A percentile compares a stretch with the other conserved stretches of the same genome.
phyloP scores from a whole-genome alignment of 2,888 invertebrate genomes.

The Himalopsyche japonica region DNA sequence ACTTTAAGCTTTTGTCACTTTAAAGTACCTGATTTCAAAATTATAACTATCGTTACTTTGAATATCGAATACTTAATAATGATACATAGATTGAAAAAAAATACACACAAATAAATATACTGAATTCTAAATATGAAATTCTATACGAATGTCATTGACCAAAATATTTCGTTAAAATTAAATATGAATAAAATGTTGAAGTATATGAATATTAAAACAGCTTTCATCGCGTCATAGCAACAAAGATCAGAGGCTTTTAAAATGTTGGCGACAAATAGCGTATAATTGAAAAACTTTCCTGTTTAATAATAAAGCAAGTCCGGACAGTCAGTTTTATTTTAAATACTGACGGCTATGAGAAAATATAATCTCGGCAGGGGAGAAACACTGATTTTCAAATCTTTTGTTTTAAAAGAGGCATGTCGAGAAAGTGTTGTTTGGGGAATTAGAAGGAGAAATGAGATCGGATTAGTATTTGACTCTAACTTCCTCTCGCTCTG shows the following conservation, averaged over 20 bases:
- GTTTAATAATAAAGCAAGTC: not conserved
- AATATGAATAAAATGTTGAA: too few species aligned
- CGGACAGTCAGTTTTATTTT: not conserved
- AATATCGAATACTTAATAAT: too few species aligned
- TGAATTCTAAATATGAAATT: too few species aligned
- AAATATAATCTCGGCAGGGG: not conserved
- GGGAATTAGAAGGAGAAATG: slow-evolving; percentile 12
- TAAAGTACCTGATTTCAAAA: too few species aligned
- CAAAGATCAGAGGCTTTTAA: not conserved
- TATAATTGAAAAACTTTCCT: not conserved
- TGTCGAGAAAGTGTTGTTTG: slow-evolving; percentile 1
- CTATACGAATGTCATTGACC: too few species aligned
- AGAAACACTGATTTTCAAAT: not conserved
- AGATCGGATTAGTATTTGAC: slow-evolving; percentile 29
- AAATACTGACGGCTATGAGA: not conserved
- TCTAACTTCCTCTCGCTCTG: not conserved
- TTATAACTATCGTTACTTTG: too few species aligned
- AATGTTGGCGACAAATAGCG: not conserved
- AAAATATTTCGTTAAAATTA: too few species aligned
- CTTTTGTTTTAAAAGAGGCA: not conserved
- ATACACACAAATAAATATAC: too few species aligned
- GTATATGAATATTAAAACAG: not conserved
- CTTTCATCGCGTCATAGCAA: not conserved
- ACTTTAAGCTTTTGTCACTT: too few species aligned
- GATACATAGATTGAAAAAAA: too few species aligned